Conservation (phyloP, 2,797 vertebrate species). For the Malurus leucopterus region DNA sequence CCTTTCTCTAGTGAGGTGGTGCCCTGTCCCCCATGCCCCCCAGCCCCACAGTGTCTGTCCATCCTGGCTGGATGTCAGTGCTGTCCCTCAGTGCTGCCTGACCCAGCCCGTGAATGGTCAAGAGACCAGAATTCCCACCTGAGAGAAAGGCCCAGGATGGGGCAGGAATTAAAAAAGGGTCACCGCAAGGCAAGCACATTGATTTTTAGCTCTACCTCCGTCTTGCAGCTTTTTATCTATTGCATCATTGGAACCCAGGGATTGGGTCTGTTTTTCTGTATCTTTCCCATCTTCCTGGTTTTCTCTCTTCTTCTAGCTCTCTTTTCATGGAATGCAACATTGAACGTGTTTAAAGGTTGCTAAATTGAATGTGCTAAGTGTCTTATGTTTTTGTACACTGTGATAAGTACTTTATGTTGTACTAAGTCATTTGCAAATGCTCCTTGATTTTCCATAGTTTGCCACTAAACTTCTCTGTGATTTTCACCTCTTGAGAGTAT, state of each 20-base stretch:
- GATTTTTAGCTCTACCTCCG: background rate
- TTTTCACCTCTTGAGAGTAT: background rate
- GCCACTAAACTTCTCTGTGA: background rate
- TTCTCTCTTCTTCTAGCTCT: background rate
- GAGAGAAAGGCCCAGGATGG: background rate
- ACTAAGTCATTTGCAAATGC: background rate
- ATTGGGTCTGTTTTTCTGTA: background rate
- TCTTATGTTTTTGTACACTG: too few species aligned
- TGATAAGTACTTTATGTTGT: background rate
- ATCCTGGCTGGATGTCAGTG: too few species aligned
- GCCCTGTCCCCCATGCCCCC: background rate
- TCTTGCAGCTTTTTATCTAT: background rate
- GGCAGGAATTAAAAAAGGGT: background rate
- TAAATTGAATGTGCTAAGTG: background rate
- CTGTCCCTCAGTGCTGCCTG: too few species aligned
- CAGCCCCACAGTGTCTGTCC: background rate
- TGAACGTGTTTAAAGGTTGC: background rate
- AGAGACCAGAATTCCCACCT: rapidly evolving
- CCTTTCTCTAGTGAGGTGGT: background rate
- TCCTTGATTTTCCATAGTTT: background rate
- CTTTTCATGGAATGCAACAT: background rate
- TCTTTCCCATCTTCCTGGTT: background rate
- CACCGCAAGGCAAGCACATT: rapidly evolving
- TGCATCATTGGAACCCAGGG: background rate
- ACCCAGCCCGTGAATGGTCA: background rate